Conservation (phyloP, 2,888 invertebrate genomes). For the Agonopterix arenella region DNA sequence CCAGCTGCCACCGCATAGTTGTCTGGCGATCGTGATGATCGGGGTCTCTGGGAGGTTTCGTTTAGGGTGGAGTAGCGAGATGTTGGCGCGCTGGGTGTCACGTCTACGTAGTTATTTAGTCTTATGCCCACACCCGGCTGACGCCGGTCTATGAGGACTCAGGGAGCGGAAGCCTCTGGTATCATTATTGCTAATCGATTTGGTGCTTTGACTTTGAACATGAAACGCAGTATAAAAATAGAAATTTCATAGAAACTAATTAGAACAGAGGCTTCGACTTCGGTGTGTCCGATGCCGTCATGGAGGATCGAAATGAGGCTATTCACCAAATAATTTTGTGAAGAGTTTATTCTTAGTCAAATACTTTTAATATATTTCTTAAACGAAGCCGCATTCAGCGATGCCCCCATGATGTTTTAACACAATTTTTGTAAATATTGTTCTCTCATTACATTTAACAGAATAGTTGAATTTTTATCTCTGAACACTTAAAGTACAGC, state of each 20-base stretch:
- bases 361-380: background rate
- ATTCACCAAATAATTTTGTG: conserved; percentile 1
- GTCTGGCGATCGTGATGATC: background rate
- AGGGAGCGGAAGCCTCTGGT: conserved; percentile 26
- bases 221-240: conserved; percentile 32
- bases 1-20: conserved; percentile 3
- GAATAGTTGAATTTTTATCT: conserved; percentile 62
- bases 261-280: conserved; percentile 32
- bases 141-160: conserved; percentile 17
- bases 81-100: conserved; percentile 7
- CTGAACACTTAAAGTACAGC: conserved; percentile 77
- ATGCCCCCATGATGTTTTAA: conserved; percentile 39
- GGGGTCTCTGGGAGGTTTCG: background rate
- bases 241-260: conserved; percentile 23
- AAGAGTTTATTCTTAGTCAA: conserved; percentile 8
- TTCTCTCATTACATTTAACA: conserved; percentile 60
- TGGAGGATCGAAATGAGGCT: conserved; percentile 30
- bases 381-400: conserved; percentile 27
- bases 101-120: conserved; percentile 8
- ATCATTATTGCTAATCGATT: conserved; percentile 12
- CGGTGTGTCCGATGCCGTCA: conserved; percentile 34
- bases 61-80: background rate
- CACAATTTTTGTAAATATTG: conserved; percentile 44
- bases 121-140: conserved; percentile 7
- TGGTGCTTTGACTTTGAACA: conserved; percentile 9